Evolutionary conservation across 2,797 vertebrate species (phyloP).

Genomic region (Babyrousa celebensis): DNA sequence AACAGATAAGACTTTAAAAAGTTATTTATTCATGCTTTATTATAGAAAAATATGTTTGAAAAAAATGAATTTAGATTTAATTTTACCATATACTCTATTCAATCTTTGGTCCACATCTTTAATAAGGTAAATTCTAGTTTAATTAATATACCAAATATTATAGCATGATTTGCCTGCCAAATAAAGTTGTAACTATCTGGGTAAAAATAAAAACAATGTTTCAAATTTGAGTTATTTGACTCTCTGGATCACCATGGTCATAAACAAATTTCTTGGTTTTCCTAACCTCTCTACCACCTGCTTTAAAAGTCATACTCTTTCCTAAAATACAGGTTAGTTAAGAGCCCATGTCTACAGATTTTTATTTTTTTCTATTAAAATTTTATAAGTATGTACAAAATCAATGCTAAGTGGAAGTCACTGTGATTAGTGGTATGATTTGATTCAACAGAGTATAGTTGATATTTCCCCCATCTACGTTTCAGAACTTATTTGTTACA

Average conservation of each 20-base stretch:
- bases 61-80: not conserved
- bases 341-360: not conserved
- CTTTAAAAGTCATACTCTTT: not conserved
- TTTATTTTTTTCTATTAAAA: not conserved
- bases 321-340: not conserved
- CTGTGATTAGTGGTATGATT: not conserved
- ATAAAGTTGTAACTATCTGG: not conserved
- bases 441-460: not conserved
- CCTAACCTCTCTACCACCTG: not conserved
- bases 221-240: not conserved
- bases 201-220: not conserved
- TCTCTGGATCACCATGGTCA: not conserved
- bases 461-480: not conserved
- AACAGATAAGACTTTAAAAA: not conserved
- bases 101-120: not conserved
- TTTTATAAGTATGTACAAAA: not conserved
- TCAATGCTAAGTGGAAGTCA: not conserved
- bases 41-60: not conserved
- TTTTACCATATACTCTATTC: not conserved
- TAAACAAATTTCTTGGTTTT: not conserved
- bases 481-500: constrained; percentile 16
- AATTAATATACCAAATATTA: not conserved
- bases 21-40: not conserved
- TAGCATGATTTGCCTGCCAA: not conserved
- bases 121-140: not conserved